A percentile compares a stretch with the other conserved stretches of the same genome.
These are phyloP conservation scores for Philereme vetulata DNA, from an alignment of 2,888 invertebrate genomes.

Conservation along the genomic window DNA sequence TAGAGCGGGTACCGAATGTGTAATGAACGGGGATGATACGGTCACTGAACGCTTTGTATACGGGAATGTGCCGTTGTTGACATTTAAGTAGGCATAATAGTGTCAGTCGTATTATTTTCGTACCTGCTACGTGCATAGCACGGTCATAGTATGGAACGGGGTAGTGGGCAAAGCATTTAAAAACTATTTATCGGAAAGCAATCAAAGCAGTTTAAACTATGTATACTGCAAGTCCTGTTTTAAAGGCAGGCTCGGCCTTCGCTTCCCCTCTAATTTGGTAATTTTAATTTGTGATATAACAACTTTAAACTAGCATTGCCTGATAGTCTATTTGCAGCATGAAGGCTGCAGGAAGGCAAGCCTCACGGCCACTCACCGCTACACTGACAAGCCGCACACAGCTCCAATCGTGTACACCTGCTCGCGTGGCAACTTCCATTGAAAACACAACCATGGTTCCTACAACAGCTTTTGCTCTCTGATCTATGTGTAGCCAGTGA, in stretches of 20 bases:
- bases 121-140: no score
- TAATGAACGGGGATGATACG: no score
- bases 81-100: no score
- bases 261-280: constrained; percentile 33
- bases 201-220: constrained; percentile 21
- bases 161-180: not conserved
- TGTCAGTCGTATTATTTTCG: no score
- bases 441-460: constrained; percentile 59
- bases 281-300: constrained; percentile 36
- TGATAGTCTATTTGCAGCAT: constrained; percentile 37
- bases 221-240: constrained; percentile 26
- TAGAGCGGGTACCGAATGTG: no score
- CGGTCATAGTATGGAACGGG: no score
- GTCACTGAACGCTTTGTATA: no score
- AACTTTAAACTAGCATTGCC: constrained; percentile 32
- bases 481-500: constrained; percentile 28
- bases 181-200: constrained; percentile 12
- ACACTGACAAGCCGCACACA: constrained; percentile 39
- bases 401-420: constrained; percentile 39
- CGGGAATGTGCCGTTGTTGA: no score
- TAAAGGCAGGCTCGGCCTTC: constrained; percentile 19
- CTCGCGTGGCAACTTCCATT: constrained; percentile 69
- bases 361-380: constrained; percentile 44
- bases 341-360: constrained; percentile 44
- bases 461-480: constrained; percentile 53